phyloP scores from a whole-genome alignment of 2,797 vertebrate species.

The Sphenodon punctatus region DNA sequence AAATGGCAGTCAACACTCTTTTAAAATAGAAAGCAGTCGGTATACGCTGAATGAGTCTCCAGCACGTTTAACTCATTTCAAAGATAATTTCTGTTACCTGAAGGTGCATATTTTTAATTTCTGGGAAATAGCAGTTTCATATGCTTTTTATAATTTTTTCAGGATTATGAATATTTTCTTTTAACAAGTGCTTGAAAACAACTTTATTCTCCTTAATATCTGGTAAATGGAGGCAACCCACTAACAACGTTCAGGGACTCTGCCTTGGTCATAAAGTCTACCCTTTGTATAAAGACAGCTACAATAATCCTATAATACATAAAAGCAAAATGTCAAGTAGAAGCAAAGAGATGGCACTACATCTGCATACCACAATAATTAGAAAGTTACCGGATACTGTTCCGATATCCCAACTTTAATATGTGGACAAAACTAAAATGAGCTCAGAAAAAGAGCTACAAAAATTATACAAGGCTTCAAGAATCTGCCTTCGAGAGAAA shows the following conservation, averaged over 20 bases:
- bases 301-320: no score
- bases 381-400: no score
- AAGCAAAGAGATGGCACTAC: no score
- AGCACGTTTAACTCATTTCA: background rate
- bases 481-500: no score
- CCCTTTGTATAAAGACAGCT: background rate
- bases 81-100: background rate
- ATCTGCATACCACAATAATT: no score
- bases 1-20: no score
- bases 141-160: background rate
- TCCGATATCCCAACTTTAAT: no score
- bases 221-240: background rate
- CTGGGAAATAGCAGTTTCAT: accelerated
- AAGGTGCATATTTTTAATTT: background rate
- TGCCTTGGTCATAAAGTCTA: background rate
- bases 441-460: no score
- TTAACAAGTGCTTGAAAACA: background rate
- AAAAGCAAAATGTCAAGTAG: no score
- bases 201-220: background rate
- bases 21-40: no score
- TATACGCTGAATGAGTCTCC: background rate
- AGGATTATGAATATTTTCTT: background rate
- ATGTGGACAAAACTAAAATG: no score
- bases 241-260: background rate
- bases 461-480: no score